These are phyloP conservation scores for Cairina moschata DNA, from an alignment of 2,113 vertebrate genomes.

Conservation along the genomic window DNA sequence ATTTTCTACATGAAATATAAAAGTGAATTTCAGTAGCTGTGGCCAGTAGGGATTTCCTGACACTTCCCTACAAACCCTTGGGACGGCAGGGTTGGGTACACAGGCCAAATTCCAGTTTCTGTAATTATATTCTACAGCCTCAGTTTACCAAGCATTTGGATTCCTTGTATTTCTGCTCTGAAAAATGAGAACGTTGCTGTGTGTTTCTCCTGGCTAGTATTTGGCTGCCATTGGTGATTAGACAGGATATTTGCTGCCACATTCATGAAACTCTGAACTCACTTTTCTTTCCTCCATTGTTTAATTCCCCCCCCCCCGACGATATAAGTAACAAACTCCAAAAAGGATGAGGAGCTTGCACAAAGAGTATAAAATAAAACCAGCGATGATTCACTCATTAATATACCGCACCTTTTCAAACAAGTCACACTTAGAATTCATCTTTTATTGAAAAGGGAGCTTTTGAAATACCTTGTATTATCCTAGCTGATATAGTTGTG, in stretches of 20 bases:
- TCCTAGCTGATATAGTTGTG: neutral
- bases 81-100: neutral
- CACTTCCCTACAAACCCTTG: neutral
- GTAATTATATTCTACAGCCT: neutral
- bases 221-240: neutral
- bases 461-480: neutral
- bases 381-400: neutral
- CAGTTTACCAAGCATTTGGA: neutral
- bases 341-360: neutral
- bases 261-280: neutral
- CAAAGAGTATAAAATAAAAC: neutral
- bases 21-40: neutral
- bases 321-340: neutral
- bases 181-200: neutral
- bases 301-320: neutral
- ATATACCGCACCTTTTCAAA: neutral
- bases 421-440: neutral
- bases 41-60: neutral
- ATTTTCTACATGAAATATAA: neutral
- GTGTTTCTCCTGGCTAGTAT: neutral
- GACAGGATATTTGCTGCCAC: neutral
- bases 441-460: neutral
- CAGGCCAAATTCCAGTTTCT: neutral
- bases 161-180: neutral
- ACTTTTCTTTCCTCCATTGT: neutral